phyloP scores from a whole-genome alignment of 2,888 invertebrate genomes.

The Bombylius major region DNA sequence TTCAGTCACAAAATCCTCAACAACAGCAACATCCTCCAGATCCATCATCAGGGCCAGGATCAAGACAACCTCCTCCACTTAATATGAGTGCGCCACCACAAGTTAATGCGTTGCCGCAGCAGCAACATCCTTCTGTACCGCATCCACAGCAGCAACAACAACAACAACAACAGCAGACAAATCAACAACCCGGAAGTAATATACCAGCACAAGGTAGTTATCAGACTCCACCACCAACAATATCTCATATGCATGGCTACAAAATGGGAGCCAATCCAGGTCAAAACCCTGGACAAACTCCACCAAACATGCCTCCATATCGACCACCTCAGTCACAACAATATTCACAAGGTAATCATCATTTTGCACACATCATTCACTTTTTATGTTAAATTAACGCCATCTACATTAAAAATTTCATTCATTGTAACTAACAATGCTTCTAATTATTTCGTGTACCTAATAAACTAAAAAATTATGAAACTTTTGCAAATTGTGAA shows the following conservation, averaged over 20 bases:
- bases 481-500: neutral
- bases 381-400: neutral
- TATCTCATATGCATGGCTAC: constrained; percentile 42
- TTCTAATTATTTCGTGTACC: neutral
- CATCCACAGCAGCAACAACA: constrained; percentile 37
- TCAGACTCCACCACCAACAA: constrained; percentile 20
- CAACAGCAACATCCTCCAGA: constrained; percentile 18
- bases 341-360: constrained; percentile 40
- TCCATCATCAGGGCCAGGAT: constrained; percentile 8
- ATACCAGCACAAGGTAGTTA: constrained; percentile 27
- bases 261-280: constrained; percentile 49
- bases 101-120: constrained; percentile 24
- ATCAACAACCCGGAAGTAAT: constrained; percentile 30
- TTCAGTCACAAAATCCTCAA: constrained; percentile 23
- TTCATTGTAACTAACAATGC: neutral
- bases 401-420: neutral
- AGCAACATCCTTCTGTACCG: constrained; percentile 24
- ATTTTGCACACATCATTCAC: neutral
- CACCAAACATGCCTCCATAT: constrained; percentile 44
- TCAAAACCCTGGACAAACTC: constrained; percentile 37
- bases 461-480: neutral
- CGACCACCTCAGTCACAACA: constrained; percentile 41
- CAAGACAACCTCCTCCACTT: constrained; percentile 6
- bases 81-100: constrained; percentile 2
- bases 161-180: constrained; percentile 22